These are phyloP conservation scores for Liasis olivaceus DNA, from an alignment of 2,797 vertebrate genomes.

Conservation along the genomic window DNA sequence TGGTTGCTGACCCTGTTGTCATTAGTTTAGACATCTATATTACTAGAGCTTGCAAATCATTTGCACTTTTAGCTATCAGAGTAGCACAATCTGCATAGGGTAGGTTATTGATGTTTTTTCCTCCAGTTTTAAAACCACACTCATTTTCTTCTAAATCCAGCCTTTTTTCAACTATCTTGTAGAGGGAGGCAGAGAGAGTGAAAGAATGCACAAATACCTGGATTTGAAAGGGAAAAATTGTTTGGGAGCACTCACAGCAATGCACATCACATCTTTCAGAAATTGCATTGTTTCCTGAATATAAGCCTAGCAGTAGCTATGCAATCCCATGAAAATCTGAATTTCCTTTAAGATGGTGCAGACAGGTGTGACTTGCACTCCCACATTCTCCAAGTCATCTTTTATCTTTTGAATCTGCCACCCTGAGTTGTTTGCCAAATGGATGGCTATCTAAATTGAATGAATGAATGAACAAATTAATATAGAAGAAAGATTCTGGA, in stretches of 20 bases:
- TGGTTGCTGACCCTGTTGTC: background rate
- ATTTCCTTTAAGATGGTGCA: background rate
- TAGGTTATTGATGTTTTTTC: background rate
- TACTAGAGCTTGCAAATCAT: background rate
- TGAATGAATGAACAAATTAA: background rate
- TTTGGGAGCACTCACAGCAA: background rate
- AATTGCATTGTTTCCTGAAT: background rate
- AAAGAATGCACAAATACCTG: background rate
- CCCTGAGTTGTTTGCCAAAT: background rate
- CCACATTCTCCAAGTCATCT: background rate
- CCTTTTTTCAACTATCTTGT: background rate
- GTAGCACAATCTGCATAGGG: background rate
- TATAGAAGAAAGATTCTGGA: background rate
- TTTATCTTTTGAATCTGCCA: background rate
- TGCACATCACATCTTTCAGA: background rate
- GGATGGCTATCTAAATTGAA: background rate
- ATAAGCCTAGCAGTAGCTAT: background rate
- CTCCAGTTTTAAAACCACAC: background rate
- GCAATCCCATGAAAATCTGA: background rate
- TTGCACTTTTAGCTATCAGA: background rate
- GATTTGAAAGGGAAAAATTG: background rate
- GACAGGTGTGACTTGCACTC: background rate
- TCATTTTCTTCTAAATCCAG: background rate
- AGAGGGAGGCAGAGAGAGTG: background rate
- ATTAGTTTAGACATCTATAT: background rate